phyloP scores from a whole-genome alignment of 2,797 vertebrate genomes.

The Chelon auratus region DNA sequence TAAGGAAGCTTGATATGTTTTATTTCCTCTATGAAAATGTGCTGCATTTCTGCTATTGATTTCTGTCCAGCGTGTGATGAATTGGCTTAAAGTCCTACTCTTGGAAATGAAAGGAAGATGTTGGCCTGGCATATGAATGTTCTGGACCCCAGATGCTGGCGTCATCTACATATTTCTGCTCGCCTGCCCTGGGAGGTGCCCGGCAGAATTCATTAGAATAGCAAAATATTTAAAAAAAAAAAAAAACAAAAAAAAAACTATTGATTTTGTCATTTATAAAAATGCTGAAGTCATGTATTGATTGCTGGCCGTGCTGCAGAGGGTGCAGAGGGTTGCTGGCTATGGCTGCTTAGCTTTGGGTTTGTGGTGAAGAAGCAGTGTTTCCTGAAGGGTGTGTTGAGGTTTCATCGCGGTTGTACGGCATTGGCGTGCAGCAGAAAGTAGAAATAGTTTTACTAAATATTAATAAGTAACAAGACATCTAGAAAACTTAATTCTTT shows the following conservation, averaged over 20 bases:
- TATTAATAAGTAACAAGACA: no score
- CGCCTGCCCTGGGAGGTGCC: constrained; percentile 71
- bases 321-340: constrained; percentile 79
- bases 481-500: not conserved
- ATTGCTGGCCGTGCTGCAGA: constrained; percentile 85
- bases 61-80: constrained; percentile 13
- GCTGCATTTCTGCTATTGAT: constrained; percentile 15
- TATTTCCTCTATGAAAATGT: constrained; percentile 23
- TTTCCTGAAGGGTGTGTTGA: constrained; percentile 1
- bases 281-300: constrained; percentile 86
- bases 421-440: not conserved
- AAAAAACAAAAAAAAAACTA: constrained; percentile 79
- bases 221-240: constrained; percentile 82
- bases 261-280: constrained; percentile 90
- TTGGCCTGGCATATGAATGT: constrained; percentile 20
- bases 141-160: not conserved
- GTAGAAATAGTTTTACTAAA: no score
- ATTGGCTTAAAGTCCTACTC: constrained; percentile 17
- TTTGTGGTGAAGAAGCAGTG: constrained; percentile 23
- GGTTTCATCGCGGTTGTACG: not conserved
- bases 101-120: constrained; percentile 16
- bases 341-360: constrained; percentile 24
- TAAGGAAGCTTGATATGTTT: not conserved
- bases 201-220: constrained; percentile 84
- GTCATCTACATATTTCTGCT: constrained; percentile 80